Evolutionary conservation across 2,113 vertebrate species (phyloP), one percentile per base, ranked within the genome.

Genomic region (Oplegnathus fasciatus): DNA sequence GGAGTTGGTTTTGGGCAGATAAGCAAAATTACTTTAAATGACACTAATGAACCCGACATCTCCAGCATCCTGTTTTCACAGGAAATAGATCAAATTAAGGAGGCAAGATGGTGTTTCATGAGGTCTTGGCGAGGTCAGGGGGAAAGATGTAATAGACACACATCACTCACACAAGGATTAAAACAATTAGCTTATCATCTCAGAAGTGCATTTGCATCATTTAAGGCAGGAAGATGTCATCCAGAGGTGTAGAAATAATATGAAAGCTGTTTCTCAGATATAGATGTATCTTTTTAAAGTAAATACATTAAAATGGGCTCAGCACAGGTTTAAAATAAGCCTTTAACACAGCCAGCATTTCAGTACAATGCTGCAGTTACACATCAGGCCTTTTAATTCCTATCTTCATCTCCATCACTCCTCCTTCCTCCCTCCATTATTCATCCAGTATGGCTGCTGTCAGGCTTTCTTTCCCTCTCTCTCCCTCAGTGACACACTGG

Each of bases 391-490:
- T 85, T 83, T 85, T 82, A 72, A 87, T 78, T 83, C 73, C 78
- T 30, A 54, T 83, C 88, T 88, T 66, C 22, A 40, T 42, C 71
- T 79, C 58, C 66, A 75, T 82, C 68, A 30, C 77, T 74, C 77
- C 54, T 64, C 40, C 42, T 75, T 61, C 66, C 80, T 84, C 4
- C 37, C 54, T 78, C 24, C 80, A 82, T 91, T 85, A 87, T 88
- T 90, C 74, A 88, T 82, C 71, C 68, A n/a, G 26, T 9, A 74
- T 30, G 3, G 68, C 65, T 54, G 42, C 73, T 77, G 78, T 66
- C 76, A 69, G 1, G 9, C 34, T 65, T 10, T 13, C 62, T 37
- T 1, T 10, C 62, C 15, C 75, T 28, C 11, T 46, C 69, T 44
- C 52, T 74, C 55, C 13, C 67, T 58, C 81, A 60, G 14, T 65